These are phyloP conservation scores for Copsychus sechellarum DNA, from an alignment of 2,113 vertebrate genomes.

Conservation along the genomic window DNA sequence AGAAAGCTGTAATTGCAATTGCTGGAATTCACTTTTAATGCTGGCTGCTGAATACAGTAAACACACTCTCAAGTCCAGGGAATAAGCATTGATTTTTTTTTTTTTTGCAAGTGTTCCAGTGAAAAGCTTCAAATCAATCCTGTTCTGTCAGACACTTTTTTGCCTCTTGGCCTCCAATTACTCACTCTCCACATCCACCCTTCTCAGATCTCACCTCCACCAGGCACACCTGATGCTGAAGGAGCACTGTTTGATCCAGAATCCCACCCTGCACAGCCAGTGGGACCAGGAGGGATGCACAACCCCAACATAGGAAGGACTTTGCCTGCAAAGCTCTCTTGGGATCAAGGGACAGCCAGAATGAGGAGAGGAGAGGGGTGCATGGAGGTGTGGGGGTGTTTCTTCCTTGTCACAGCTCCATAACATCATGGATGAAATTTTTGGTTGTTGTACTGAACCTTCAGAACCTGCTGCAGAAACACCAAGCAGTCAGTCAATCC, in stretches of 20 bases:
- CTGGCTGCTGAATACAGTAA: conserved; percentile 61
- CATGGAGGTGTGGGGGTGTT: fast-evolving
- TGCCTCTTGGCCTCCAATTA: conserved; percentile 62
- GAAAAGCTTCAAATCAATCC: conserved; percentile 67
- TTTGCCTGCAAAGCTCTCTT: fast-evolving
- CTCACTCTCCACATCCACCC: background rate
- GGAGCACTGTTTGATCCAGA: background rate
- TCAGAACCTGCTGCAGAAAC: background rate
- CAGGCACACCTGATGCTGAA: background rate
- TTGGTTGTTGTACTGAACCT: background rate
- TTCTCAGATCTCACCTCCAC: background rate
- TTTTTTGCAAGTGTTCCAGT: conserved; percentile 44
- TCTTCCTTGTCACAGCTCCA: background rate
- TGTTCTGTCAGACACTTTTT: conserved; percentile 38
- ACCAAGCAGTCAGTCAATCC: background rate
- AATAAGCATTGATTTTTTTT: conserved; percentile 62
- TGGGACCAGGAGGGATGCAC: background rate
- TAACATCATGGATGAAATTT: background rate
- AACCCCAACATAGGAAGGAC: background rate
- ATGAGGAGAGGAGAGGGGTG: fast-evolving
- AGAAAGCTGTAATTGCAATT: conserved; percentile 71
- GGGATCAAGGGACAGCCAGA: background rate
- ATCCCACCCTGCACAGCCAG: fast-evolving
- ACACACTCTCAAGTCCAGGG: conserved; percentile 20
- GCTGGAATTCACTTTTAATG: conserved; percentile 71